These are phyloP conservation scores for Drosophila mojavensis DNA, from an alignment of 1,140 invertebrate species.

Conservation along the genomic window DNA sequence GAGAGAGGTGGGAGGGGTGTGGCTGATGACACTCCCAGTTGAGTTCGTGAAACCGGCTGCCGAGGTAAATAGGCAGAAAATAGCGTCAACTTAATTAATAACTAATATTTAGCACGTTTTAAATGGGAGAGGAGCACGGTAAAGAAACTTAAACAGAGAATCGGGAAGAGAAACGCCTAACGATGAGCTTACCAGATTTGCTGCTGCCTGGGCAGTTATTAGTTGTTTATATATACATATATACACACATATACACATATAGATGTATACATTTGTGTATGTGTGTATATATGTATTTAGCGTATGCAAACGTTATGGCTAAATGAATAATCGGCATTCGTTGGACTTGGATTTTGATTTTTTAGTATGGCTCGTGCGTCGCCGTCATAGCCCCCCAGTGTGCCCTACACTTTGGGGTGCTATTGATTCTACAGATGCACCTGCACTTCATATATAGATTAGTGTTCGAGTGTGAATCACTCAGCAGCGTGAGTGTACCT, in stretches of 20 bases:
- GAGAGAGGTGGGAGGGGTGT: slow-evolving; percentile 6
- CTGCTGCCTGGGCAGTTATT: background rate
- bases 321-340: slow-evolving; percentile 69
- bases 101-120: slow-evolving; percentile 79
- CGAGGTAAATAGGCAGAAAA: slow-evolving; percentile 68
- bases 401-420: slow-evolving; percentile 35
- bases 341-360: slow-evolving; percentile 63
- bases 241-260: too few relatives aligned
- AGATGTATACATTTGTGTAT: background rate
- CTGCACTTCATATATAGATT: slow-evolving; percentile 5
- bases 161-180: slow-evolving; percentile 15
- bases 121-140: slow-evolving; percentile 13
- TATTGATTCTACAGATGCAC: background rate
- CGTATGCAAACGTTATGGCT: slow-evolving; percentile 44
- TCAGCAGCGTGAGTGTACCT: background rate
- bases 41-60: slow-evolving; percentile 48
- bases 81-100: slow-evolving; percentile 81
- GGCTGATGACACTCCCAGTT: slow-evolving; percentile 59
- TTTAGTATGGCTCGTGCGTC: slow-evolving; percentile 61
- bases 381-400: slow-evolving; percentile 39
- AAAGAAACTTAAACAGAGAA: slow-evolving; percentile 10
- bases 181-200: slow-evolving; percentile 26
- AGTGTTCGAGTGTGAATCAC: slow-evolving; percentile 9
- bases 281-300: slow-evolving; percentile 31
- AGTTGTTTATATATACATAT: slow-evolving; percentile 9